These are phyloP conservation scores for Strix aluco DNA, from an alignment of 2,113 vertebrate species.

Conservation along the genomic window DNA sequence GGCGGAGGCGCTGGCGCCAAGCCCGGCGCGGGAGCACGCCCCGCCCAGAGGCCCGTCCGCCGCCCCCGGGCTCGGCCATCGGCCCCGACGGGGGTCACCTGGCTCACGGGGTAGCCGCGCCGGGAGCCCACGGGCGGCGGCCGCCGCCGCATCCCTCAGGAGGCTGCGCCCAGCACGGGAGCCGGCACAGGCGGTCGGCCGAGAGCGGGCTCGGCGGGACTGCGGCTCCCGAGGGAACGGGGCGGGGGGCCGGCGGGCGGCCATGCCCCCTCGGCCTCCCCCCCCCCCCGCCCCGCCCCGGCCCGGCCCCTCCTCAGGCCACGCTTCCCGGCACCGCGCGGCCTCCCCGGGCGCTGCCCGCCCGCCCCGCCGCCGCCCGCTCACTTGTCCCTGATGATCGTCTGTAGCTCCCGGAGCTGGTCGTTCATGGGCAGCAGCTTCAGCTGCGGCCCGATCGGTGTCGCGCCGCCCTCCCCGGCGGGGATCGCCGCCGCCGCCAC, in stretches of 20 bases:
- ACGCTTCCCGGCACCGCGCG: neutral
- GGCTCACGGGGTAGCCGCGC: too few relatives aligned
- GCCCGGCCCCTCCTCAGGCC: neutral
- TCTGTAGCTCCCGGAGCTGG: slow-evolving; percentile 91
- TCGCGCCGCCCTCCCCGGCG: neutral
- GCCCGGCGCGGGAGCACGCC: neutral
- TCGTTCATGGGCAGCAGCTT: slow-evolving; percentile 92
- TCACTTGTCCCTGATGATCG: slow-evolving; percentile 93
- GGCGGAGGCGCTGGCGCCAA: neutral
- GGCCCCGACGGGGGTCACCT: too few relatives aligned
- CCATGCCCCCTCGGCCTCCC: neutral
- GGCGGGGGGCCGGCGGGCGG: neutral
- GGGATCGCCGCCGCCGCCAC: neutral
- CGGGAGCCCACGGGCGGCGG: neutral
- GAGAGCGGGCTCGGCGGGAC: too few relatives aligned
- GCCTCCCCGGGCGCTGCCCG: neutral
- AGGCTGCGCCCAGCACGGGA: neutral
- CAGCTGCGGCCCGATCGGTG: slow-evolving; percentile 76
- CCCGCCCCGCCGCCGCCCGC: neutral
- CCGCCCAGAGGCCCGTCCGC: neutral
- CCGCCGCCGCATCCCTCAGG: neutral
- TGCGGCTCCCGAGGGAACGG: neutral
- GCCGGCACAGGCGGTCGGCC: neutral
- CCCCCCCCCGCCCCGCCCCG: neutral
- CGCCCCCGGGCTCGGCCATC: neutral